Evolutionary conservation across 2,888 invertebrate genomes (phyloP), one percentile per base, ranked within the genome.

Genomic region (Sycophila texana): DNA sequence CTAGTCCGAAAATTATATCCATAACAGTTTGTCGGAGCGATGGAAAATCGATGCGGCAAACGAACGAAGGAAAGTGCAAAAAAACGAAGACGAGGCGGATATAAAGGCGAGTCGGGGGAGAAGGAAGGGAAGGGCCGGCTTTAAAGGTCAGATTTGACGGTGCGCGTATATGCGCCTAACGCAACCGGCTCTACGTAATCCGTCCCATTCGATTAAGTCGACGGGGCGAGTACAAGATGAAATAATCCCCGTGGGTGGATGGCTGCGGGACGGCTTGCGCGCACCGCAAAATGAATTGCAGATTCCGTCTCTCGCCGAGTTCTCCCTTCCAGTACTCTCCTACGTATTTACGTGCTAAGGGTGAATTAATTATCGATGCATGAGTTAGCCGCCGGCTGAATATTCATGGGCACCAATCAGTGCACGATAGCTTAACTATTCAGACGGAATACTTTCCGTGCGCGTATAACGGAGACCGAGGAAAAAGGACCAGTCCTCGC

Each of bases 291-390:
- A 82, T 83, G 82, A 83, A 79, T 83, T 82, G 77, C 68, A 82
- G 74, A 79, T 82, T 83, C 39, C 58, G 49, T 74, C 57, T 12
- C 39, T n/a, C 51, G 22, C 26, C 30, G 39, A 39, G 39, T 20
- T n/a, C 53, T 66, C 51, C 55, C 71, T 20, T 63, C 16, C 74
- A 70, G 61, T 76, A 26, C 26, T n/a, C 70, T 14, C 49, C 12
- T 61, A 55, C 20, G 71, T 83, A 84, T 85, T 85, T 83, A 80
- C 81, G 81, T 83, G 76, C 74, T 83, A 83, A 83, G 83, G 79
- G 78, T 80, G 83, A 83, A 83, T 84, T 83, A 84, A 86, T 87
- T 84, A 85, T 83, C 82, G 82, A 87, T 86, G 84, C 84, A 86
- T 86, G 83, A 84, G 81, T 81, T 81, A 77, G 76, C 81, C 73